Evolutionary conservation across 2,797 vertebrate genomes (phyloP).

Genomic region (Toxotes lorentzi): DNA sequence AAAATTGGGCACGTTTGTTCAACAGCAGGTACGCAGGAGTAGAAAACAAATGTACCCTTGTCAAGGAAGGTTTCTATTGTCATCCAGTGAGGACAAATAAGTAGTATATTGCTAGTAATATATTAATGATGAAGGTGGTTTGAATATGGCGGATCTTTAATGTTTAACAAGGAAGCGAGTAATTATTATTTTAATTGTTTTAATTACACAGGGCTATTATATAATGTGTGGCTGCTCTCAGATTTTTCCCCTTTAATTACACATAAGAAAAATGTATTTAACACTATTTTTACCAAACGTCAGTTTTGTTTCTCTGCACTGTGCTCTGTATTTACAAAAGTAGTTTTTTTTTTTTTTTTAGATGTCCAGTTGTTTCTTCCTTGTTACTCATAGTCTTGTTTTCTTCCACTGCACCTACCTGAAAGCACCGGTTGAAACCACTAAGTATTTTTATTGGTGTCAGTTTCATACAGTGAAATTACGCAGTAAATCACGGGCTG

Average conservation of each 20-base stretch:
- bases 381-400: background rate
- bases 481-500: background rate
- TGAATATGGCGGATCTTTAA: background rate
- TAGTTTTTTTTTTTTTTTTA: too few relatives aligned
- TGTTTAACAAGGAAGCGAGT: background rate
- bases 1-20: background rate
- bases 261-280: background rate
- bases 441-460: background rate
- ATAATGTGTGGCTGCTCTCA: background rate
- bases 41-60: constrained; percentile 4
- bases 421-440: background rate
- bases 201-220: background rate
- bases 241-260: background rate
- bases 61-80: background rate
- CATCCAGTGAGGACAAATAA: background rate
- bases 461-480: background rate
- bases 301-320: too few relatives aligned
- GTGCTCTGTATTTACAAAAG: background rate
- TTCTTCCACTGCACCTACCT: background rate
- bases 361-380: background rate
- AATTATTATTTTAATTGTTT: background rate
- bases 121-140: background rate
- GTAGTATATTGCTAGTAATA: background rate
- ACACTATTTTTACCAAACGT: background rate
- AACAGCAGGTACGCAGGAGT: background rate